phyloP scores from a whole-genome alignment of 2,888 invertebrate genomes.

The Ormyrus thymus region DNA sequence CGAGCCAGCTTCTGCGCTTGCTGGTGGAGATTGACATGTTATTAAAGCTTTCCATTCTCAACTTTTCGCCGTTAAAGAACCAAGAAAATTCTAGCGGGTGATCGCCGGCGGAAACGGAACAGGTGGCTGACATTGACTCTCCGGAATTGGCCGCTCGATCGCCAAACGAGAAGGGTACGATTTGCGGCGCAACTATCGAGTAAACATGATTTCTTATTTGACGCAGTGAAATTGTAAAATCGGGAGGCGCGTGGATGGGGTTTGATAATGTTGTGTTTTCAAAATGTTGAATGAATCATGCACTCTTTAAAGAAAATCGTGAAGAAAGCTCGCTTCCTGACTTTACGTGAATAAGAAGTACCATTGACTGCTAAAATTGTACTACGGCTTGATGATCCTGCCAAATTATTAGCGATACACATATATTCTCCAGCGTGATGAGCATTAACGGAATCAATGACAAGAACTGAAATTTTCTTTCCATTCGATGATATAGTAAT shows the following conservation, averaged over 20 bases:
- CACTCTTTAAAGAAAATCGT: too few relatives aligned
- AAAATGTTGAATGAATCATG: too few relatives aligned
- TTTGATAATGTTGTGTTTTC: too few relatives aligned
- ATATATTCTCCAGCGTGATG: slow-evolving; percentile 79
- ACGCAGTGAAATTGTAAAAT: too few relatives aligned
- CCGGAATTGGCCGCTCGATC: slow-evolving; percentile 82
- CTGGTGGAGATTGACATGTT: slow-evolving; percentile 75
- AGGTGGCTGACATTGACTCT: slow-evolving; percentile 82
- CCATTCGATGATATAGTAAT: slow-evolving; percentile 77
- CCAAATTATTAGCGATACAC: slow-evolving; percentile 77
- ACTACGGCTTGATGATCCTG: slow-evolving; percentile 76
- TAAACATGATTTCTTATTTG: not conserved
- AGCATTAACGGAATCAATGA: slow-evolving; percentile 76
- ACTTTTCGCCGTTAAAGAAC: slow-evolving; percentile 82
- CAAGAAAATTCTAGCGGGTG: slow-evolving; percentile 84
- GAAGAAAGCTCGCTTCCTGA: too few relatives aligned
- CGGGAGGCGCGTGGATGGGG: too few relatives aligned
- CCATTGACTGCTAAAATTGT: slow-evolving; percentile 78
- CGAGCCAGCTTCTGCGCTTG: slow-evolving; percentile 79
- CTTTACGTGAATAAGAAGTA: slow-evolving; percentile 64
- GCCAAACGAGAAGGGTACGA: slow-evolving; percentile 83
- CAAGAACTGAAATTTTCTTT: slow-evolving; percentile 76
- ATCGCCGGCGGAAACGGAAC: slow-evolving; percentile 85
- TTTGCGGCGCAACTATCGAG: slow-evolving; percentile 81
- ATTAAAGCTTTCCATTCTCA: slow-evolving; percentile 67